Conservation (phyloP, 2,888 invertebrate genomes). For the Penaeus monodon region DNA sequence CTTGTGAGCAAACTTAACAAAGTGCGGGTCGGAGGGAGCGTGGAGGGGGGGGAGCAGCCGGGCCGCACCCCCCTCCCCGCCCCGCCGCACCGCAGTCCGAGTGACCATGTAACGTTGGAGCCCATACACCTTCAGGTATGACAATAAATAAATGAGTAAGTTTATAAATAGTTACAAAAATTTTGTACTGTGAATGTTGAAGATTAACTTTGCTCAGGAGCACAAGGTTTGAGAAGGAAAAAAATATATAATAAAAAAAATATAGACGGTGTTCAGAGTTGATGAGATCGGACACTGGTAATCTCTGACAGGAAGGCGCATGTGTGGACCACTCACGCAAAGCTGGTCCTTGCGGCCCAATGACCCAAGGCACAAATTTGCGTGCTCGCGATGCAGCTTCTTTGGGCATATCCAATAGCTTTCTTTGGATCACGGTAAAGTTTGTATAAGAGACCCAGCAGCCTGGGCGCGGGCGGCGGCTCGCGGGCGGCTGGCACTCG, state of each 20-base stretch:
- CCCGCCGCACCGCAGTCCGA: background rate
- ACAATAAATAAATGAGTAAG: constrained; percentile 33
- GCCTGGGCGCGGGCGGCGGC: background rate
- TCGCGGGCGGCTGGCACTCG: background rate
- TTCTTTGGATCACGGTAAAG: constrained; percentile 26
- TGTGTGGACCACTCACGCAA: constrained; percentile 19
- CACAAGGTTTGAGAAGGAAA: constrained; percentile 14
- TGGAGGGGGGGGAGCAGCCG: too few species aligned
- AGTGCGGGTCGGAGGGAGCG: too few species aligned
- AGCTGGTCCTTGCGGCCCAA: constrained; percentile 3
- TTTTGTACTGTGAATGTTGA: constrained; percentile 36
- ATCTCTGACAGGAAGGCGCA: constrained; percentile 20
- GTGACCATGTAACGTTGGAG: background rate
- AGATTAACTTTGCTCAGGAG: constrained; percentile 15
- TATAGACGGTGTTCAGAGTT: constrained; percentile 17
- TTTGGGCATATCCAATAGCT: constrained; percentile 27
- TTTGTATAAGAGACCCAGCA: constrained; percentile 7
- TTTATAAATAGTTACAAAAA: constrained; percentile 40
- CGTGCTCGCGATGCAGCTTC: constrained; percentile 26
- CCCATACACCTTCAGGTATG: constrained; percentile 5
- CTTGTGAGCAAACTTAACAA: too few species aligned
- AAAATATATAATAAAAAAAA: background rate
- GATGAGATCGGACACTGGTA: constrained; percentile 22
- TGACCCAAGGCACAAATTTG: constrained; percentile 14
- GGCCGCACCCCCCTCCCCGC: too few species aligned